These are phyloP conservation scores for Rousettus leschenaultii DNA, from an alignment of 2,113 vertebrate species.

Conservation along the genomic window DNA sequence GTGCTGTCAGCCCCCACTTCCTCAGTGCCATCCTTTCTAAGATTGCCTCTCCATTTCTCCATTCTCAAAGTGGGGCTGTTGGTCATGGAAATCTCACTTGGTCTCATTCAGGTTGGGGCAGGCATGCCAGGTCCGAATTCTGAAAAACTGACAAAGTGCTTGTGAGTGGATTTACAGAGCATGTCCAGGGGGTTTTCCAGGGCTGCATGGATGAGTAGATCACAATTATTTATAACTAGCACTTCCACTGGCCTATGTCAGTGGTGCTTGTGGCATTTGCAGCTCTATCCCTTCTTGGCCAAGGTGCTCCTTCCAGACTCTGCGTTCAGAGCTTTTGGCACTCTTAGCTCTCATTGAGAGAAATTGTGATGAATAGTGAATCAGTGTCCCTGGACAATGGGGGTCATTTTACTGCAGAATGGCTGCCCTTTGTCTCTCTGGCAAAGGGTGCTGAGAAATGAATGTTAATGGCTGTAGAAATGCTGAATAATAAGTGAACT, in stretches of 20 bases:
- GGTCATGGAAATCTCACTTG: background rate
- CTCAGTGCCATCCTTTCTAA: background rate
- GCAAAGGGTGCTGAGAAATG: conserved; percentile 55
- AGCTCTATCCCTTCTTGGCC: background rate
- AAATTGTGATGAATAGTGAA: background rate
- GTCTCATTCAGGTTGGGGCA: background rate
- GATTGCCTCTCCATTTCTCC: background rate
- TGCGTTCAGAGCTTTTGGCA: background rate
- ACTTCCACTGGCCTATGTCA: background rate
- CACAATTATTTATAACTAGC: background rate
- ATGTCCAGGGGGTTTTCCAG: background rate
- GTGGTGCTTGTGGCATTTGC: background rate
- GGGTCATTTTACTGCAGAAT: conserved; percentile 54
- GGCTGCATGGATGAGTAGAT: background rate
- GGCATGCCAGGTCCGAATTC: background rate
- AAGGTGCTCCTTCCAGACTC: background rate
- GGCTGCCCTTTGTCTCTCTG: conserved; percentile 53
- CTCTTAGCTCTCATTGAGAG: background rate
- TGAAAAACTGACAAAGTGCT: background rate
- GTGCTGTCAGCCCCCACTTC: accelerated
- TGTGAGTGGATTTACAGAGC: background rate
- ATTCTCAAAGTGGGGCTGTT: background rate
- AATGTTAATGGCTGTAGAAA: conserved; percentile 24
- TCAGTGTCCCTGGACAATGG: background rate
- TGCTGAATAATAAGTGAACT: conserved; percentile 72